Percentiles rank a stretch among this genome's conserved stretches.
Conservation (phyloP, 2,797 vertebrate species). For the Cyprinodon diabolis region DNA sequence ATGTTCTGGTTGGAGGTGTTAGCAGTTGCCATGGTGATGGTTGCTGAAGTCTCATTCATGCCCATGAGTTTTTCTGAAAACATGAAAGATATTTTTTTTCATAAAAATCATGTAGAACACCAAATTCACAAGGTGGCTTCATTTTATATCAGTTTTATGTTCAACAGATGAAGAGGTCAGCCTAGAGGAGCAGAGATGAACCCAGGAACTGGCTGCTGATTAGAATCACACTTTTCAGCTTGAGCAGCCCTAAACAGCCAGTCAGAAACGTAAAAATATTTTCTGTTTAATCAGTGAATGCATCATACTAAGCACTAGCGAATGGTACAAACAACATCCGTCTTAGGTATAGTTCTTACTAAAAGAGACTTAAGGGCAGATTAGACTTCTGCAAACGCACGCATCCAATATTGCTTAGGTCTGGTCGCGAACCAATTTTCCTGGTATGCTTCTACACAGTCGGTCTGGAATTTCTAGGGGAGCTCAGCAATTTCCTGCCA, state of each 20-base stretch:
- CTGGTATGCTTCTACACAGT: too few species aligned
- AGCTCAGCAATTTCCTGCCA: too few species aligned
- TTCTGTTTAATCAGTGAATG: neutral
- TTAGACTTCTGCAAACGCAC: too few species aligned
- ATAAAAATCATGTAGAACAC: neutral
- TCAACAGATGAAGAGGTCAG: neutral
- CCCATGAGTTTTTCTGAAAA: conserved; percentile 89
- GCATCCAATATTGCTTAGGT: too few species aligned
- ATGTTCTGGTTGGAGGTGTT: conserved; percentile 80
- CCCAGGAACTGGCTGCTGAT: neutral
- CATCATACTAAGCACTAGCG: neutral
- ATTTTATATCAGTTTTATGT: too few species aligned
- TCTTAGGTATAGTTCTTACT: neutral
- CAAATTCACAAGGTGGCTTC: too few species aligned
- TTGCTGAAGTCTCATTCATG: conserved; percentile 92
- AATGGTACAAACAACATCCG: neutral
- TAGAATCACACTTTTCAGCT: neutral
- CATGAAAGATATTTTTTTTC: conserved; percentile 11
- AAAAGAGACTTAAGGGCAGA: too few species aligned
- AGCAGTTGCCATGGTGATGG: conserved; percentile 82
- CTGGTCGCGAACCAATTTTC: too few species aligned
- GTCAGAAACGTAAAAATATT: neutral
- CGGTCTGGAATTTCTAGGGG: too few species aligned
- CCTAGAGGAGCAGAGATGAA: neutral
- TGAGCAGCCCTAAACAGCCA: neutral